Evolutionary conservation across 2,888 invertebrate species (phyloP).

Genomic region (Patella ulyssiponensis): DNA sequence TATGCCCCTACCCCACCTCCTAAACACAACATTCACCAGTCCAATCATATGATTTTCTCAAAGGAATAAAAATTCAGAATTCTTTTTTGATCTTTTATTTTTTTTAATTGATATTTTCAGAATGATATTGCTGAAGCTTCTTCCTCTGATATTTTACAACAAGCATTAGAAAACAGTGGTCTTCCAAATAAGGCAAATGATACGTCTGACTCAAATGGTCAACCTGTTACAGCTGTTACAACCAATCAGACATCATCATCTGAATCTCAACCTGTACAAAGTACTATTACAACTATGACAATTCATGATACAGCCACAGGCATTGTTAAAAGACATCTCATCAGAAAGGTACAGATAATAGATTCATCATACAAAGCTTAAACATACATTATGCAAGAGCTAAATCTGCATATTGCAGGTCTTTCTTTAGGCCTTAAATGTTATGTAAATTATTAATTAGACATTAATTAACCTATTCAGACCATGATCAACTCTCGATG

Average conservation of each 20-base stretch:
- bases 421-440: no score
- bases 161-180: slow-evolving; percentile 75
- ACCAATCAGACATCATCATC: not conserved
- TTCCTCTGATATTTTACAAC: slow-evolving; percentile 74
- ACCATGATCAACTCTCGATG: no score
- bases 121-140: slow-evolving; percentile 22
- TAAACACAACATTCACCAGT: no score
- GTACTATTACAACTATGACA: slow-evolving; percentile 55
- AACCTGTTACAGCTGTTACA: slow-evolving; percentile 11
- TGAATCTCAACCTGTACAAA: slow-evolving; percentile 8
- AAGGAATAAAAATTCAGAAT: no score
- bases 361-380: no score
- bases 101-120: slow-evolving; percentile 1
- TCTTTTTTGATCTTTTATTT: no score
- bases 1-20: no score
- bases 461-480: no score
- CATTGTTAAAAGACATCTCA: slow-evolving; percentile 66
- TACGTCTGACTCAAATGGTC: slow-evolving; percentile 18
- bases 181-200: slow-evolving; percentile 46
- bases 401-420: no score
- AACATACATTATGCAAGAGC: no score
- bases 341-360: slow-evolving; percentile 74
- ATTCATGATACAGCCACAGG: slow-evolving; percentile 70
- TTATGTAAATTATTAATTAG: no score
- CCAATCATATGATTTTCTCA: no score